Conservation (phyloP, 1,140 invertebrate species). For the Rhopalosiphum padi region DNA sequence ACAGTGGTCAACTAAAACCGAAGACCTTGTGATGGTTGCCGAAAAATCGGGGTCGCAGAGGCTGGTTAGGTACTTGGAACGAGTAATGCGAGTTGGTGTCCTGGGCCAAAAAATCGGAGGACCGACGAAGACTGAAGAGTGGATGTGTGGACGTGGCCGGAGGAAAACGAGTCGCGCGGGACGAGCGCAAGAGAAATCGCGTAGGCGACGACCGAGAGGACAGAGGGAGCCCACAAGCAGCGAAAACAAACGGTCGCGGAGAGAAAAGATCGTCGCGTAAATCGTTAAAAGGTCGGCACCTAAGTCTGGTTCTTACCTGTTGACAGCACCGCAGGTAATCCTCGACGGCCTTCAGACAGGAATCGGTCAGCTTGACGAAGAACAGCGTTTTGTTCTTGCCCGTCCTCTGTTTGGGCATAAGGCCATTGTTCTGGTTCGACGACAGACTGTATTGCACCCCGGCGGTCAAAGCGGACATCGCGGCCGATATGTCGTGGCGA, state of each 20-base stretch:
- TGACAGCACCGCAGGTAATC: slow-evolving; percentile 55
- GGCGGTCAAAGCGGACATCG: slow-evolving; percentile 49
- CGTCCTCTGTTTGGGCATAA: slow-evolving; percentile 52
- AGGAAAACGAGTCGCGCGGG: slow-evolving; percentile 2
- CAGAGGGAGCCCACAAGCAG: neutral
- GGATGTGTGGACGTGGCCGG: slow-evolving; percentile 42
- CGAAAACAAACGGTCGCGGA: too few species aligned
- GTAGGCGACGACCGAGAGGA: neutral
- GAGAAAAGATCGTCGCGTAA: neutral
- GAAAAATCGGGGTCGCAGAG: neutral
- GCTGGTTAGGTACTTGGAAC: neutral
- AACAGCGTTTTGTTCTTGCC: slow-evolving; percentile 54
- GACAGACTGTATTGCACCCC: slow-evolving; percentile 55
- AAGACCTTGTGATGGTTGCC: neutral
- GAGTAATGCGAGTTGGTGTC: neutral
- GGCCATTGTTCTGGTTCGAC: slow-evolving; percentile 58
- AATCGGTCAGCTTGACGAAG: slow-evolving; percentile 59
- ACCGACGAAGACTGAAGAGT: neutral
- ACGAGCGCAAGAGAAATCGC: neutral
- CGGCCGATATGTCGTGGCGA: slow-evolving; percentile 41
- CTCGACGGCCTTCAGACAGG: slow-evolving; percentile 52
- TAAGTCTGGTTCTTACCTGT: slow-evolving; percentile 26
- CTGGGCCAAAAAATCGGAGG: neutral
- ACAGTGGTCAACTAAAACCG: neutral
- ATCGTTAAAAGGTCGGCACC: neutral